Base-by-base conservation (phyloP, 2,113 vertebrate species). In the Forbesichthys papilliferus region DNA sequence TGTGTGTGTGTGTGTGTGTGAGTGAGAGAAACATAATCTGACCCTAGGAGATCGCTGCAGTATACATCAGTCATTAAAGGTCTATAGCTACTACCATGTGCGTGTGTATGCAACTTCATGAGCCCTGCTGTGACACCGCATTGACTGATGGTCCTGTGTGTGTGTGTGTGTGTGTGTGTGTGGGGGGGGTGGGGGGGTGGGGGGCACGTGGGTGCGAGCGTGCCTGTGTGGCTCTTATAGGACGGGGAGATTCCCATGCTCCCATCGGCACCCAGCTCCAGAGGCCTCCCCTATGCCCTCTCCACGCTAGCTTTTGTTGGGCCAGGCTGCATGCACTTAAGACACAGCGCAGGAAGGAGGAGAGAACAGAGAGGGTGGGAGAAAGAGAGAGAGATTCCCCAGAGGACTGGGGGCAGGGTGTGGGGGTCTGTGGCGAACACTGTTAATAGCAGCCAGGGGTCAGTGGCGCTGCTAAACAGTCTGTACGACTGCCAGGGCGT, bases 401-500 rank as follows among this genome's bases (percentile, higher is more conserved):
- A 57, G 92, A 91, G 94, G 93, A 93, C 92, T 92, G 57, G 27
- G 68, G 79, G 56, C 91, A 48, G 48, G 69, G 79, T 7, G 51
- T n/a, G 51, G 85, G 51, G 85, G 80, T 86, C 82, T 86, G 80
- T 80, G 82, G 86, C 86, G 74, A 89, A 87, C 87, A 87, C 87
- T 90, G 88, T 87, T 91, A 91, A 87, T 89, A 95, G 96, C 93
- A 93, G 79, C 76, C 91, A 93, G 92, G 96, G 97, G 96, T 98
- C 95, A 98, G 92, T 91, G 93, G 93, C 90, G 93, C 95, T 93
- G 94, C 95, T 96, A 96, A 98, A 98, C 95, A 98, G 95, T 95
- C 95, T 97, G 96, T 94, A 93, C 95, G 94, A 95, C 96, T 95
- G 94, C 94, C 96, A 95, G 96, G 96, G 96, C 96, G 96, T 95